These are phyloP conservation scores for Sebastes iracundus DNA, from an alignment of 2,797 vertebrate species.

Conservation along the genomic window DNA sequence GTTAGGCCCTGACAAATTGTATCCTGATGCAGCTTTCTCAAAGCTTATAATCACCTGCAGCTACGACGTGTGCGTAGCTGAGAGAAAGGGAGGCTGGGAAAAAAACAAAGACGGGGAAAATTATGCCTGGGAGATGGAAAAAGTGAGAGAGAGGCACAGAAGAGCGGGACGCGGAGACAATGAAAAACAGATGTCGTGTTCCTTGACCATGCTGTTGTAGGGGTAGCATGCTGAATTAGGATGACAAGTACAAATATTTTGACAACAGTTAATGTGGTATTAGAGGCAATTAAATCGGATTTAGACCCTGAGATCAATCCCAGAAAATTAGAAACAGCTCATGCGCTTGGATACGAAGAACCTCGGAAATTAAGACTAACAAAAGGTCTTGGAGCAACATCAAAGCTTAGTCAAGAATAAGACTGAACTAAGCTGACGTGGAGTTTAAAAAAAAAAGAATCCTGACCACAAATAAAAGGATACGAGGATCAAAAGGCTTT, in stretches of 20 bases:
- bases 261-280: constrained; percentile 82
- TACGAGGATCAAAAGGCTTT: constrained; percentile 67
- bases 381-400: constrained; percentile 75
- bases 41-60: constrained; percentile 85
- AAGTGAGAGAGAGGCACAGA: constrained; percentile 54
- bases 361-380: constrained; percentile 69
- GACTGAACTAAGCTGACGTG: constrained; percentile 59
- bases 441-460: constrained; percentile 42
- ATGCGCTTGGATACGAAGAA: constrained; percentile 56
- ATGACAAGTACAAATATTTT: constrained; percentile 85
- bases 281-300: constrained; percentile 81
- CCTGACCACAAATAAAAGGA: constrained; percentile 65
- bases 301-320: constrained; percentile 76
- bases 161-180: constrained; percentile 59
- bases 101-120: constrained; percentile 62
- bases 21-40: constrained; percentile 81
- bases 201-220: constrained; percentile 51
- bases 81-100: constrained; percentile 48
- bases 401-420: constrained; percentile 66
- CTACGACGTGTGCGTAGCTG: constrained; percentile 58
- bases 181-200: constrained; percentile 75
- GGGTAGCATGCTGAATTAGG: constrained; percentile 71
- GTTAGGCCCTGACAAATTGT: constrained; percentile 89
- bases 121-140: constrained; percentile 63
- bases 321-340: constrained; percentile 80